These are phyloP conservation scores for Heliconius ethilla DNA, from an alignment of 2,888 invertebrate genomes.

Conservation along the genomic window DNA sequence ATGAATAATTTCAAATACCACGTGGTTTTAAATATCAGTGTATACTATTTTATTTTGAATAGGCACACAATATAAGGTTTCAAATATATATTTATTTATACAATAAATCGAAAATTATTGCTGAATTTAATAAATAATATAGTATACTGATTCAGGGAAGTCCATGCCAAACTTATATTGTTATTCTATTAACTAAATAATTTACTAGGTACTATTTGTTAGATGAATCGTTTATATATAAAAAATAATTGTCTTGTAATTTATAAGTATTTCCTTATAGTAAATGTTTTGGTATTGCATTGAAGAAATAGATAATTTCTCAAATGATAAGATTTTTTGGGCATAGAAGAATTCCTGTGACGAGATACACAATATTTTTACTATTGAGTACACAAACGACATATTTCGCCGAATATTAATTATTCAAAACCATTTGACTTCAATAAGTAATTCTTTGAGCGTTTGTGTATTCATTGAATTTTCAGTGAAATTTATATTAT, in stretches of 20 bases:
- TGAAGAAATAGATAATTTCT: constrained; percentile 10
- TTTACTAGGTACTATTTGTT: constrained; percentile 18
- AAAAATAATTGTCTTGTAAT: constrained; percentile 49
- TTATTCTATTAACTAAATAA: constrained; percentile 16
- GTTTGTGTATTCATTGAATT: constrained; percentile 44
- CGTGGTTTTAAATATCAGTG: constrained; percentile 23
- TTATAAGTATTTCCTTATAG: constrained; percentile 66
- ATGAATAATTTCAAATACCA: constrained; percentile 31
- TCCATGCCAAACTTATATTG: constrained; percentile 6
- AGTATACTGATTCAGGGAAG: constrained; percentile 1
- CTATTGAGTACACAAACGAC: constrained; percentile 44
- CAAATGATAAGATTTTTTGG: constrained; percentile 12
- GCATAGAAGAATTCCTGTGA: constrained; percentile 52
- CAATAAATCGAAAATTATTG: constrained; percentile 52
- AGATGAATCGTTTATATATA: neutral
- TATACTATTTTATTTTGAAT: constrained; percentile 63
- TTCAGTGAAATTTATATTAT: constrained; percentile 29
- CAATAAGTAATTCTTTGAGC: neutral
- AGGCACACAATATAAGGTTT: constrained; percentile 52
- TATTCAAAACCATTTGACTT: constrained; percentile 6
- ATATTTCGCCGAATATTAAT: constrained; percentile 26
- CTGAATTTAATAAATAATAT: constrained; percentile 6
- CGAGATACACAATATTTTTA: constrained; percentile 35
- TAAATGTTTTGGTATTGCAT: constrained; percentile 58
- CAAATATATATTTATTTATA: constrained; percentile 30